These are phyloP conservation scores for Capreolus pygargus DNA, from an alignment of 2,113 vertebrate species.

Conservation along the genomic window DNA sequence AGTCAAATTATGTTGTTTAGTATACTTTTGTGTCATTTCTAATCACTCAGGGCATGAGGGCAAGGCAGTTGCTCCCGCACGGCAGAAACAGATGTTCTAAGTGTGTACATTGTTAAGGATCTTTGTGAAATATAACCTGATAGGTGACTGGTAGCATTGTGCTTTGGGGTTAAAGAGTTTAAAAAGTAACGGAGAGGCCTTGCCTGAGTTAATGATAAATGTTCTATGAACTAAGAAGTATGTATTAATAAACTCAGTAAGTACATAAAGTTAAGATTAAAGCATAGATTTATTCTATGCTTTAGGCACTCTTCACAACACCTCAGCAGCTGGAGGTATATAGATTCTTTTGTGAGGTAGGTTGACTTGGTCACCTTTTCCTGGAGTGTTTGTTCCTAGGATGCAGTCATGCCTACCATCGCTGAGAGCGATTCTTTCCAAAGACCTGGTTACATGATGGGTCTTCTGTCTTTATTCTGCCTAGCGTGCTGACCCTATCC, in stretches of 20 bases:
- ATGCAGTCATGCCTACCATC: background rate
- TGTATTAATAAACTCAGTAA: background rate
- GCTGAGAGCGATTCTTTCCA: background rate
- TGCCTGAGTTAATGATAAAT: background rate
- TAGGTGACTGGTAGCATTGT: background rate
- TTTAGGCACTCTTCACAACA: background rate
- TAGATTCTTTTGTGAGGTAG: background rate
- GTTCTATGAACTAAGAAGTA: background rate
- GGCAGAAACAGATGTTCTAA: background rate
- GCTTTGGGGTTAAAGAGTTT: background rate
- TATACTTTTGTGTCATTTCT: background rate
- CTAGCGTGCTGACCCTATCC: background rate
- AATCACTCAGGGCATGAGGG: background rate
- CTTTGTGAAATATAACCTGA: background rate
- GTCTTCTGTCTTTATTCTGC: background rate
- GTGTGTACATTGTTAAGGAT: background rate
- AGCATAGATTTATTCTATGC: background rate
- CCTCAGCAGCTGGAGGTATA: background rate
- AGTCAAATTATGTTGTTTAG: background rate
- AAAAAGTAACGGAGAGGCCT: background rate
- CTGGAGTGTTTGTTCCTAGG: background rate
- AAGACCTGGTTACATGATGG: background rate
- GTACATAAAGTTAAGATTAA: background rate
- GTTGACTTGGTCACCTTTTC: background rate
- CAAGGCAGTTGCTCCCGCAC: background rate